A percentile compares a stretch with the other conserved stretches of the same genome.
Evolutionary conservation across 2,797 vertebrate species (phyloP).

Genomic region (Threskiornis aethiopicus): DNA sequence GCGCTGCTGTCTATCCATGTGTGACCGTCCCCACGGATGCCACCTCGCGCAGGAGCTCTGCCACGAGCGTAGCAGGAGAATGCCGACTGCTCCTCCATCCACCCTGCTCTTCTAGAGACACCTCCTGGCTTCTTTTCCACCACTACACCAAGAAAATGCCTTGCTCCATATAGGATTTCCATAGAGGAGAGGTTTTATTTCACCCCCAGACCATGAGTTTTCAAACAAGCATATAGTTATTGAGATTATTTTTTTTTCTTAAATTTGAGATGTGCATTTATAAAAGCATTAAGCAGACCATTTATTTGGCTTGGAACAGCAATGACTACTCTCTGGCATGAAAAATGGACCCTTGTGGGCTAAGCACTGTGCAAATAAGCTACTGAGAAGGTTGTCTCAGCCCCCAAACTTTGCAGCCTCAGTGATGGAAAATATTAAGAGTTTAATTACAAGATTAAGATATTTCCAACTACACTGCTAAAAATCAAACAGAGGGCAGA

Average conservation of each 20-base stretch:
- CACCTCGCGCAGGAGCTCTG: neutral
- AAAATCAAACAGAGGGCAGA: constrained; percentile 14
- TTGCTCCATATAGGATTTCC: neutral
- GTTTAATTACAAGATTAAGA: constrained; percentile 29
- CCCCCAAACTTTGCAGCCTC: neutral
- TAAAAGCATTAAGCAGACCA: neutral
- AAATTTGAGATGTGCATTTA: neutral
- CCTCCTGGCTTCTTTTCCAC: neutral
- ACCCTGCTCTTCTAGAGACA: neutral
- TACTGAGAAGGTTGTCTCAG: neutral
- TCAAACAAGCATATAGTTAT: neutral
- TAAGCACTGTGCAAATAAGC: neutral
- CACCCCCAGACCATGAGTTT: neutral
- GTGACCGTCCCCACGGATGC: neutral
- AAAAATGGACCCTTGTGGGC: neutral
- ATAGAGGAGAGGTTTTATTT: neutral
- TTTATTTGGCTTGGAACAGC: constrained; percentile 9
- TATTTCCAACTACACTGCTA: neutral
- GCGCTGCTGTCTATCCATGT: accelerated
- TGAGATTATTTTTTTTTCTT: neutral
- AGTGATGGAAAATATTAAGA: neutral
- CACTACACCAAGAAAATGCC: neutral
- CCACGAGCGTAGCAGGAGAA: neutral
- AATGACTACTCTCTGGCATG: neutral
- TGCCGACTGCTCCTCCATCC: neutral